Evolutionary conservation across 2,113 vertebrate genomes (phyloP).

Genomic region (Oryzias melastigma): DNA sequence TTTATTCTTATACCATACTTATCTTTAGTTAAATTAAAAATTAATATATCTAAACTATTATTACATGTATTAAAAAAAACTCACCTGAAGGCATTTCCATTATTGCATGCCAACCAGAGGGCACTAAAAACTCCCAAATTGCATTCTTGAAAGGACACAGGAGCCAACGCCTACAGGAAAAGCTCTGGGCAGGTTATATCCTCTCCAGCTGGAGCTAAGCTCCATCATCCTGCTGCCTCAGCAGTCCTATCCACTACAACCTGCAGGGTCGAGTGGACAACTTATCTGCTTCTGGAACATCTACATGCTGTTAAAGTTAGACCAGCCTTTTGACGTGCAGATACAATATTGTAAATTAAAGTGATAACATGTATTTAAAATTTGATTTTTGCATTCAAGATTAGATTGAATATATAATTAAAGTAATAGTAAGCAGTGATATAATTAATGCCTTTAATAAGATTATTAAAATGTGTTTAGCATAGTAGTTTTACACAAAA

Average conservation of each 20-base stretch:
- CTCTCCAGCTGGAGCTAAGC: slow-evolving; percentile 19
- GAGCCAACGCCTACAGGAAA: background rate
- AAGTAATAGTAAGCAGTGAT: no score
- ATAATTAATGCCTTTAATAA: no score
- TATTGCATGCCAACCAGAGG: background rate
- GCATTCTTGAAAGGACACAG: background rate
- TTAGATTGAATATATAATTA: no score
- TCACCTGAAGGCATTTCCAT: background rate
- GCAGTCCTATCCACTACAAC: slow-evolving; percentile 8
- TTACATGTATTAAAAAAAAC: background rate
- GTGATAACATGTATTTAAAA: no score
- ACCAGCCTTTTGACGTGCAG: background rate
- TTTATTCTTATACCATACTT: no score
- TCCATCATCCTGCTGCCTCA: slow-evolving; percentile 18
- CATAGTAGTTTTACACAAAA: no score
- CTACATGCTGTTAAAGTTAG: background rate
- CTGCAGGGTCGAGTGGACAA: background rate
- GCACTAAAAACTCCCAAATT: background rate
- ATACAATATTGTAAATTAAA: background rate
- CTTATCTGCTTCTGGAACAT: slow-evolving; percentile 7
- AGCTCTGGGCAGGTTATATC: slow-evolving; percentile 4
- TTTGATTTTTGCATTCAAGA: no score
- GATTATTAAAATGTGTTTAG: no score
- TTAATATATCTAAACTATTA: no score
- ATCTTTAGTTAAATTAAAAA: no score